A percentile compares a stretch with the other conserved stretches of the same genome.
phyloP scores from a whole-genome alignment of 2,797 vertebrate genomes.

The Anniella stebbinsi region DNA sequence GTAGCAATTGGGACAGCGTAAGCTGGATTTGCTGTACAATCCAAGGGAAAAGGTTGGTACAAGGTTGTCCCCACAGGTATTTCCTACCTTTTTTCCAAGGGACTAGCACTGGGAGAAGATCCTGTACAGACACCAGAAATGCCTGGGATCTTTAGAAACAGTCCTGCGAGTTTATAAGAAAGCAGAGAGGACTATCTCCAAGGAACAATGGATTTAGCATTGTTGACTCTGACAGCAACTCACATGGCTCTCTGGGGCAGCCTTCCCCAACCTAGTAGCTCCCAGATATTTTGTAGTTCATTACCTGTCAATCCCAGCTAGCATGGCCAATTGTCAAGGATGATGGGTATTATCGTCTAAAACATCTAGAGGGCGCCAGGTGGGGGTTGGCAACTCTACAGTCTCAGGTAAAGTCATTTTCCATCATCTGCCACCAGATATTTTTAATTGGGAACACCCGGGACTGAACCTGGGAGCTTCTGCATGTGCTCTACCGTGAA shows the following conservation, averaged over 20 bases:
- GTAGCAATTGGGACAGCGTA: background rate
- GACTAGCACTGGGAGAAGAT: background rate
- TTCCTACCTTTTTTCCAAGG: background rate
- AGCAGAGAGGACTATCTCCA: conserved; percentile 3
- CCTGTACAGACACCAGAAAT: background rate
- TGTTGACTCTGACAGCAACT: background rate
- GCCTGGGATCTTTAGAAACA: background rate
- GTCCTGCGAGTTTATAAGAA: background rate
- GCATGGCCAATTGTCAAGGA: no score
- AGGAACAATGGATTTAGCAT: background rate
- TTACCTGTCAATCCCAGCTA: no score
- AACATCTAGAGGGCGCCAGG: no score
- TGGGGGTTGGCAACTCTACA: background rate
- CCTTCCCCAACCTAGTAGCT: background rate
- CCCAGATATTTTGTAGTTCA: no score
- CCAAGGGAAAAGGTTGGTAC: background rate
- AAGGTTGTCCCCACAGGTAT: background rate
- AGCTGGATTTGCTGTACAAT: background rate
- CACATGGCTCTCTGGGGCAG: background rate
- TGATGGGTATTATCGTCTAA: no score
- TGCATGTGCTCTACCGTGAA: background rate
- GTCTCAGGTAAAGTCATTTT: background rate
- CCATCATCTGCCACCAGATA: background rate
- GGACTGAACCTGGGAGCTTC: background rate
- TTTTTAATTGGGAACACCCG: background rate